Evolutionary conservation across 2,888 invertebrate genomes (phyloP).

Genomic region (Pseudolycoriella hygida): DNA sequence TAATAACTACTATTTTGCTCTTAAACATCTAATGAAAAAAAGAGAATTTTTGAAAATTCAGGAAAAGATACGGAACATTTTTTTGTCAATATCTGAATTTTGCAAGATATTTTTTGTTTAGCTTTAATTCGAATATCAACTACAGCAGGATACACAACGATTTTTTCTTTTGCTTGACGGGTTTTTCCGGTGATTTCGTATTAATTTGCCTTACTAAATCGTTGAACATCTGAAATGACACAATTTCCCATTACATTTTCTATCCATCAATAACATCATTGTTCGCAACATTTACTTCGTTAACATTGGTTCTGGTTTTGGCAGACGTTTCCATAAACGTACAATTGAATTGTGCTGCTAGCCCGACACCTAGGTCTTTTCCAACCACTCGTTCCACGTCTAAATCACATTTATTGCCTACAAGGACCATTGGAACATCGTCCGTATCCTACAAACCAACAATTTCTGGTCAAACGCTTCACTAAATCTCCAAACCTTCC

Average conservation of each 20-base stretch:
- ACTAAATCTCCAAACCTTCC: too few species aligned
- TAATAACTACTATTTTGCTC: too few species aligned
- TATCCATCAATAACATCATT: too few species aligned
- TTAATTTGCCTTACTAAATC: conserved; percentile 99
- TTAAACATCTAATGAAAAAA: too few species aligned
- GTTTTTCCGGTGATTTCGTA: conserved; percentile 95
- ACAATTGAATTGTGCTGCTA: conserved; percentile 95
- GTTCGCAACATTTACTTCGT: conserved; percentile 56
- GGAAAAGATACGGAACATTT: too few species aligned
- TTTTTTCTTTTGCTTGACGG: conserved; percentile 67
- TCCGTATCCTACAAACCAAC: conserved; percentile 50
- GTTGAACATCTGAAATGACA: conserved; percentile 74
- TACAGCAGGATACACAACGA: conserved; percentile 64
- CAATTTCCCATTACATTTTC: too few species aligned
- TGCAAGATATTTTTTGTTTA: too few species aligned
- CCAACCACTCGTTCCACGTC: conserved; percentile 99
- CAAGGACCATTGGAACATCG: conserved; percentile 97
- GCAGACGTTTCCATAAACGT: conserved; percentile 99
- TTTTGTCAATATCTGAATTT: too few species aligned
- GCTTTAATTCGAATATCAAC: too few species aligned
- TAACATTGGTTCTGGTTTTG: conserved; percentile 99
- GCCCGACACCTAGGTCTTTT: conserved; percentile 91
- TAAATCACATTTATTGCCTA: conserved; percentile 99
- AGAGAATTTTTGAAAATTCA: too few species aligned
- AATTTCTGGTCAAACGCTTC: background rate